A percentile compares a stretch with the other conserved stretches of the same genome.
phyloP scores from a whole-genome alignment of 2,888 invertebrate genomes.

The Pharmacophagus antenor region DNA sequence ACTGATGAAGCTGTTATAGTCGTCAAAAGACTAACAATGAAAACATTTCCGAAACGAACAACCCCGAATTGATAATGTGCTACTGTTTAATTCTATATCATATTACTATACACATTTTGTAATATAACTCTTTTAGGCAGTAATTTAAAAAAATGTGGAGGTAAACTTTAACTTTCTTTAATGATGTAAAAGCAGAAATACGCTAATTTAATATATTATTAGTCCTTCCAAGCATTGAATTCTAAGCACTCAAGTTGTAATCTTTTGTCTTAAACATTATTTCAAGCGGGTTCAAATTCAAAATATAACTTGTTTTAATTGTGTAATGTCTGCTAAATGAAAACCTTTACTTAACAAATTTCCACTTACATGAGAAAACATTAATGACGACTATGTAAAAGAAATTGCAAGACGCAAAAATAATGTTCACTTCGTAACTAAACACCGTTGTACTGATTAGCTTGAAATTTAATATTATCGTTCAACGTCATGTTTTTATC shows the following conservation, averaged over 20 bases:
- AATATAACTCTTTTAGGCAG: no score
- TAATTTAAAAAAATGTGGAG: no score
- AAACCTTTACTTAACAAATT: not conserved
- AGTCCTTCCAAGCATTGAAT: not conserved
- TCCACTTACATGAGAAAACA: not conserved
- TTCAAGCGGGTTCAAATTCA: not conserved
- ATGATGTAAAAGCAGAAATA: no score
- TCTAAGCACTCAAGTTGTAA: no score
- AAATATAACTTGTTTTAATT: not conserved
- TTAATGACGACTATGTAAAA: not conserved
- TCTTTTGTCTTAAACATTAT: not conserved
- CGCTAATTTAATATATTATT: no score
- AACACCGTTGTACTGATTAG: slow-evolving; percentile 11
- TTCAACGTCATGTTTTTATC: slow-evolving; percentile 34
- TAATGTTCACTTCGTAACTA: slow-evolving; percentile 5
- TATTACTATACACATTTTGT: no score
- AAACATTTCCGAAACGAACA: no score
- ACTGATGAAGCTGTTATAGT: no score
- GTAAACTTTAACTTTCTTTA: no score
- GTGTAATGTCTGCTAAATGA: not conserved
- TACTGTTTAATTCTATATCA: no score
- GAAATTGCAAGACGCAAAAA: slow-evolving; percentile 5
- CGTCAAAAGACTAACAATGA: no score
- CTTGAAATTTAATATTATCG: slow-evolving; percentile 35
- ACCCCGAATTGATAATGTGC: no score